These are phyloP conservation scores for Drosophila parthenogenetica DNA, from an alignment of 2,888 invertebrate species.

Conservation along the genomic window DNA sequence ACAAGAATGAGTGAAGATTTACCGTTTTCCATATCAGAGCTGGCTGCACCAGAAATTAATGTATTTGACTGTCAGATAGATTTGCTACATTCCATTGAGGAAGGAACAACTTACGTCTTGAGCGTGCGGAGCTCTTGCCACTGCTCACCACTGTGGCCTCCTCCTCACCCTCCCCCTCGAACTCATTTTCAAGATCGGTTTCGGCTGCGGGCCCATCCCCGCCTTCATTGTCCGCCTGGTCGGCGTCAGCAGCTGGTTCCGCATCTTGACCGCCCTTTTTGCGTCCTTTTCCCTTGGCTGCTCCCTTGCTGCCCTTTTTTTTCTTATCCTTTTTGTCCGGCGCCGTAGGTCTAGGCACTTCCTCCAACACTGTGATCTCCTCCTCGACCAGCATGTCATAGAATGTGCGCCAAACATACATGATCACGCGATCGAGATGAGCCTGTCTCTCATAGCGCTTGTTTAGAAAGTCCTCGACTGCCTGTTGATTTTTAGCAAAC, in stretches of 20 bases:
- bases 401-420: conserved; percentile 90
- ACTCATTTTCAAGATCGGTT: conserved; percentile 56
- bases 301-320: conserved; percentile 58
- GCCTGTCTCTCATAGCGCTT: conserved; percentile 86
- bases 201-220: conserved; percentile 50
- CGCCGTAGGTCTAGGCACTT: conserved; percentile 85
- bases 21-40: conserved; percentile 84
- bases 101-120: conserved; percentile 61
- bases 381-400: conserved; percentile 91
- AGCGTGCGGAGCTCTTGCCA: conserved; percentile 73
- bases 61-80: conserved; percentile 22
- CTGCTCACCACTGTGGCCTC: conserved; percentile 67
- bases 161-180: conserved; percentile 70
- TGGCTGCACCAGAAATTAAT: conserved; percentile 67
- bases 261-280: conserved; percentile 63
- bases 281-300: conserved; percentile 48
- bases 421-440: conserved; percentile 87
- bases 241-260: conserved; percentile 37
- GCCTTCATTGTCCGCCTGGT: conserved; percentile 38
- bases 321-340: conserved; percentile 82
- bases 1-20: conserved; percentile 65
- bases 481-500: conserved; percentile 86
- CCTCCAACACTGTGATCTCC: conserved; percentile 90
- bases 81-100: neutral
- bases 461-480: conserved; percentile 86